Percentiles rank a stretch among this genome's conserved stretches.
Conservation (phyloP, 2,113 vertebrate genomes). For the Phylloscopus trochiloides region DNA sequence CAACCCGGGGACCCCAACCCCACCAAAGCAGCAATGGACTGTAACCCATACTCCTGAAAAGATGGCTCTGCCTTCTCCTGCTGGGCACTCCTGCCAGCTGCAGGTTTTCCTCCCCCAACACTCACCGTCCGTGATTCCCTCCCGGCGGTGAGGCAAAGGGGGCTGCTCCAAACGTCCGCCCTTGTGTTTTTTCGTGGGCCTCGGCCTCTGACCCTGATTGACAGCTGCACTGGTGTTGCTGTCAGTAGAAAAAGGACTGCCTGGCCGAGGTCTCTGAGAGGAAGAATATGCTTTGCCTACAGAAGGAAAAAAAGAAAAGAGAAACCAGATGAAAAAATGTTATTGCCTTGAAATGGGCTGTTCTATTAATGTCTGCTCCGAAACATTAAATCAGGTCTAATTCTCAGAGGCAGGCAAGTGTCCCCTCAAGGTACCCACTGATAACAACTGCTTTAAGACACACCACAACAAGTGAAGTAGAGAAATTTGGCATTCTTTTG, state of each 20-base stretch:
- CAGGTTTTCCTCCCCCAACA: not conserved
- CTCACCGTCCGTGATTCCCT: constrained; percentile 90
- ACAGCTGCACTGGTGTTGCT: constrained; percentile 86
- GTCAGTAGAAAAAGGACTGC: constrained; percentile 95
- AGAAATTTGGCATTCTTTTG: constrained; percentile 31
- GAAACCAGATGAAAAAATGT: constrained; percentile 1
- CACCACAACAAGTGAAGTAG: not conserved
- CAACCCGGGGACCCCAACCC: not conserved
- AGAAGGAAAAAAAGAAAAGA: not conserved
- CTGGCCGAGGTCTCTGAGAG: constrained; percentile 87
- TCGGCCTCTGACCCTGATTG: constrained; percentile 87
- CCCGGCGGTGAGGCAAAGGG: constrained; percentile 86
- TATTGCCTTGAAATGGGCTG: not conserved
- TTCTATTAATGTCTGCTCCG: not conserved
- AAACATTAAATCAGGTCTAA: constrained; percentile 2
- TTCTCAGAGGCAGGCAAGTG: constrained; percentile 3
- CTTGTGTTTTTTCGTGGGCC: constrained; percentile 92
- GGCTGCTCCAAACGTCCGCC: constrained; percentile 81
- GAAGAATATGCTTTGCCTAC: constrained; percentile 88
- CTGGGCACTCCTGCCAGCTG: not conserved
- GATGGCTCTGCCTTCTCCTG: not conserved
- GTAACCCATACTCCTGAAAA: not conserved
- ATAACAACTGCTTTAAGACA: constrained; percentile 12
- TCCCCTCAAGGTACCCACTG: not conserved
- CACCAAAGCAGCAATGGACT: not conserved